Conservation (phyloP, 2,888 invertebrate genomes). For the Stratiomys singularior region DNA sequence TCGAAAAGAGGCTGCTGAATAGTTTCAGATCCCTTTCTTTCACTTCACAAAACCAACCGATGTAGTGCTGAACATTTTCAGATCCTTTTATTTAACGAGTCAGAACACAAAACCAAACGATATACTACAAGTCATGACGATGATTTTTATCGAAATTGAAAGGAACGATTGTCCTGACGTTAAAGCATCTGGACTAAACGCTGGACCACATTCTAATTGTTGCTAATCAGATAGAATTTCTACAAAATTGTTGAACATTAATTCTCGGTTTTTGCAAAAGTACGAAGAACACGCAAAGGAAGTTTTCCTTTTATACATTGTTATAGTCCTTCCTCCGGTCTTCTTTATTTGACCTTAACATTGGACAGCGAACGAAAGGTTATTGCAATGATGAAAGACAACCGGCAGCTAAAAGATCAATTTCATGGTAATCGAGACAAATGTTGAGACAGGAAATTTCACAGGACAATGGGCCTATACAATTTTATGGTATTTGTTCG, state of each 20-base stretch:
- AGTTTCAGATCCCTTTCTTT: neutral
- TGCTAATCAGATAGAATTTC: neutral
- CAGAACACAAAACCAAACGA: too few species aligned
- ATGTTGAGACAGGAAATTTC: slow-evolving; percentile 38
- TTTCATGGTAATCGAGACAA: slow-evolving; percentile 31
- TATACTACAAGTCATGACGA: slow-evolving; percentile 12
- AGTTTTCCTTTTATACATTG: neutral
- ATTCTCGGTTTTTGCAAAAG: neutral
- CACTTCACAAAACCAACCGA: too few species aligned
- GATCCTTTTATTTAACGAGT: too few species aligned
- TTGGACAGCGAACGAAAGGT: neutral
- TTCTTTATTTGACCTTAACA: neutral
- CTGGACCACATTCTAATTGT: neutral
- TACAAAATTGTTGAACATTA: neutral
- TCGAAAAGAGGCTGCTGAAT: slow-evolving; percentile 24
- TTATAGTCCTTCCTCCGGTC: neutral
- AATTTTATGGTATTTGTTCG: slow-evolving; percentile 23
- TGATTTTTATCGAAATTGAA: slow-evolving; percentile 25
- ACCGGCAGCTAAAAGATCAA: slow-evolving; percentile 31
- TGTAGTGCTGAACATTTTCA: too few species aligned
- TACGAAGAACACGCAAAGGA: neutral
- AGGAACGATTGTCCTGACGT: slow-evolving; percentile 26
- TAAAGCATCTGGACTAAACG: slow-evolving; percentile 16
- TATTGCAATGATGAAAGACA: slow-evolving; percentile 6
- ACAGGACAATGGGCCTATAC: slow-evolving; percentile 10